Conservation (phyloP, 2,113 vertebrate genomes). For the Poecile atricapillus region DNA sequence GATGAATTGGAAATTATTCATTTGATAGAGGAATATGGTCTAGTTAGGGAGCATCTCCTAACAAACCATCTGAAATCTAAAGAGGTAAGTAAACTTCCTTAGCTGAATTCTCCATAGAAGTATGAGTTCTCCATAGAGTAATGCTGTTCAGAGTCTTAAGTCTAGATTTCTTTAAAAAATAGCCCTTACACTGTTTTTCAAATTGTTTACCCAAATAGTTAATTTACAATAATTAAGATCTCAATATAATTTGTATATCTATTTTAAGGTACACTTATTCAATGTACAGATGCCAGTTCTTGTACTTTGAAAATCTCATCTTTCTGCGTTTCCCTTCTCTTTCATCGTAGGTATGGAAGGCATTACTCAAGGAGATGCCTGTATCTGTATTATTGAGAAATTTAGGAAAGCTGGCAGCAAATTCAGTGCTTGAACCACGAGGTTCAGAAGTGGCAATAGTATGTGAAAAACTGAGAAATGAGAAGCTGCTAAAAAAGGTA, state of each 20-base stretch:
- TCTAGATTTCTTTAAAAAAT: background rate
- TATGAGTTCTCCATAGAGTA: background rate
- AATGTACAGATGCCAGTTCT: background rate
- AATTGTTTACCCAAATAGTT: background rate
- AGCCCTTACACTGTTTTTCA: background rate
- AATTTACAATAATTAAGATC: background rate
- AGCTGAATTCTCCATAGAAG: background rate
- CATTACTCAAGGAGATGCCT: constrained; percentile 91
- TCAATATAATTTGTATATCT: background rate
- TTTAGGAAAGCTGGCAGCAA: constrained; percentile 88
- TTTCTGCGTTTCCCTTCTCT: background rate
- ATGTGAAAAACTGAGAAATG: constrained; percentile 88
- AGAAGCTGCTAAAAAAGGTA: constrained; percentile 84
- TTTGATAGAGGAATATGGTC: constrained; percentile 88
- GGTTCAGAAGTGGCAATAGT: constrained; percentile 80
- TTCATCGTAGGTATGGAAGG: constrained; percentile 82
- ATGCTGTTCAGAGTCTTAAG: background rate
- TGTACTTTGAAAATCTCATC: background rate
- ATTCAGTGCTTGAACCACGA: constrained; percentile 81
- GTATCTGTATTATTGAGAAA: constrained; percentile 79
- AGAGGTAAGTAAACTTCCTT: constrained; percentile 76
- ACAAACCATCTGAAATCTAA: constrained; percentile 89
- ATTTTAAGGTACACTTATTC: background rate
- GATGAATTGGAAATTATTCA: constrained; percentile 88
- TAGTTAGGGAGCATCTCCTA: constrained; percentile 88